A percentile compares a stretch with the other conserved stretches of the same genome.
Conservation (phyloP, 2,888 invertebrate species). For the Eudemis profundana region DNA sequence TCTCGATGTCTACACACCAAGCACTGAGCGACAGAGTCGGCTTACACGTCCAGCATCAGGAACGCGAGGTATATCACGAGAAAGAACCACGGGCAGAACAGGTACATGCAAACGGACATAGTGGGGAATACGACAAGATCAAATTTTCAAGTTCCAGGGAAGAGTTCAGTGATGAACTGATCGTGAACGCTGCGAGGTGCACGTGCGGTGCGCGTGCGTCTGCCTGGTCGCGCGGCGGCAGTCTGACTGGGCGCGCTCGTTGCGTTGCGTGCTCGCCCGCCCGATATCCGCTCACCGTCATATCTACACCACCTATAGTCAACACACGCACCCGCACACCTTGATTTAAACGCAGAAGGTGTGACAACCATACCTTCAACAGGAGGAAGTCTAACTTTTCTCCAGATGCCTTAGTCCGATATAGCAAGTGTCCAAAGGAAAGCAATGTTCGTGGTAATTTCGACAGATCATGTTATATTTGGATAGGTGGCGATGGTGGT, state of each 20-base stretch:
- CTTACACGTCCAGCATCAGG: slow-evolving; percentile 87
- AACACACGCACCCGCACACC: slow-evolving; percentile 66
- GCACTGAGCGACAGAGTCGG: slow-evolving; percentile 56
- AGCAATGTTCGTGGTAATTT: slow-evolving; percentile 28
- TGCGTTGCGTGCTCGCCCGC: slow-evolving; percentile 78
- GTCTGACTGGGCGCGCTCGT: slow-evolving; percentile 84
- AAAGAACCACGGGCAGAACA: slow-evolving; percentile 88
- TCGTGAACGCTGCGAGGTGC: slow-evolving; percentile 58
- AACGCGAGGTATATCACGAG: slow-evolving; percentile 88
- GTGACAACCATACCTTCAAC: slow-evolving; percentile 50
- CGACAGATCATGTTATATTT: not conserved
- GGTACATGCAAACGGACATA: slow-evolving; percentile 87
- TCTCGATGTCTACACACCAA: slow-evolving; percentile 51
- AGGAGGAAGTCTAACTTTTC: slow-evolving; percentile 49
- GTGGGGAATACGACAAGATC: slow-evolving; percentile 59
- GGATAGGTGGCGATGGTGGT: not conserved
- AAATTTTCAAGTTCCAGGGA: slow-evolving; percentile 56
- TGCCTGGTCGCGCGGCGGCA: slow-evolving; percentile 84
- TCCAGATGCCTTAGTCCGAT: slow-evolving; percentile 43
- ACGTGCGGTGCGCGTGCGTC: slow-evolving; percentile 81
- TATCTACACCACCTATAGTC: slow-evolving; percentile 67
- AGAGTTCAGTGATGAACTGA: slow-evolving; percentile 71
- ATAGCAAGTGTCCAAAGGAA: slow-evolving; percentile 42
- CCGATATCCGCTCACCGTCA: slow-evolving; percentile 77
- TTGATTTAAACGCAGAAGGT: slow-evolving; percentile 71